Evolutionary conservation across 2,888 invertebrate species (phyloP), one percentile per base, ranked within the genome.

Genomic region (Aphidius colemani): DNA sequence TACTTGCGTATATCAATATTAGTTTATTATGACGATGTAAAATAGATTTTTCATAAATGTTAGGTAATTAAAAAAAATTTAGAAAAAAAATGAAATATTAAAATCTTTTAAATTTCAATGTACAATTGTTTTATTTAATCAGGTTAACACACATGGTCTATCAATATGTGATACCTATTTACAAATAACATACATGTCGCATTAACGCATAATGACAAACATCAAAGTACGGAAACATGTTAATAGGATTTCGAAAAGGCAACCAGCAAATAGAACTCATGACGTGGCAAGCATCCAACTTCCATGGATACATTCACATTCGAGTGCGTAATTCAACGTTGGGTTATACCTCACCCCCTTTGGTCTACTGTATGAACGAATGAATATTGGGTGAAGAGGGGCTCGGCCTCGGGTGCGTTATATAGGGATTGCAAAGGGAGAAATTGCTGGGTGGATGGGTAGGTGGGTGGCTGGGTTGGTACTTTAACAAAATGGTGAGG

Each of bases 241-340:
- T 45, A 45, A 45, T 45, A 7, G 45, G 9, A 45, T 45, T 10
- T 45, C n/a, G 9, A 45, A 30, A 30, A 18, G 45, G 44, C 30
- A 45, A 18, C n/a, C 11, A 18, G 7, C 13, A 8, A 51, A 7
- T 13, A 7, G 39, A 9, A 50, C 50, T 40, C 41, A 40, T 50
- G 13, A 40, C 11, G 43, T 13, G 9, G 43, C 41, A 50, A 50
- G n/a, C 40, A 4, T 10, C 44, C 11, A 10, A 46, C 39, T 46
- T 46, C 45, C 30, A 7, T 57, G 39, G 39, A 8, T 30, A n/a
- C 46, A 55, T 56, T 61, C 55, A 61, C 56, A 61, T 55, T 55
- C n/a, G 46, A 46, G 74, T 74, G 77, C 74, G 78, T 78, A 79
- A 79, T 78, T 78, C 79, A 77, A 72, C 75, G 73, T 48, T 46